phyloP scores from a whole-genome alignment of 2,888 invertebrate genomes.

The Aelia acuminata region DNA sequence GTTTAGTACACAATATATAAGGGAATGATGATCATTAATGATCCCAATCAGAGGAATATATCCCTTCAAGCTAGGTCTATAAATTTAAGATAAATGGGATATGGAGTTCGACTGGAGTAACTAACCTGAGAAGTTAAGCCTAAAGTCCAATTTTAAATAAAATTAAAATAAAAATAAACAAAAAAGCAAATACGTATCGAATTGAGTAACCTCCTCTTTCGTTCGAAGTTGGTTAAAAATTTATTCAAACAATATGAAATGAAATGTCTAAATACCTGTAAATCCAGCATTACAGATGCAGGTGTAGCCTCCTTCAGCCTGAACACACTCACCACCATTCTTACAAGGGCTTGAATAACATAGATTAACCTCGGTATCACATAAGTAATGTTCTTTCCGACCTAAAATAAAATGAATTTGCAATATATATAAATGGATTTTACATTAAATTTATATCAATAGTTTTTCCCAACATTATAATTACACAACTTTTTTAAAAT shows the following conservation, averaged over 20 bases:
- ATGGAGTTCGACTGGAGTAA: too few relatives aligned
- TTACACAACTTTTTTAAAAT: background rate
- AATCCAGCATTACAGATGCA: conserved; percentile 86
- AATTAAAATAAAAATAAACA: too few relatives aligned
- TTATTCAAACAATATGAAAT: background rate
- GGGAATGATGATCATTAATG: too few relatives aligned
- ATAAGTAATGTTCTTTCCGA: conserved; percentile 89
- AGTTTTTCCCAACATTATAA: background rate
- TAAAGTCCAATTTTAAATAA: too few relatives aligned
- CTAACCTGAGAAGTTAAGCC: too few relatives aligned
- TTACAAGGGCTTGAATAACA: conserved; percentile 96
- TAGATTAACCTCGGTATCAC: conserved; percentile 95
- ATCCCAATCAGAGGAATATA: too few relatives aligned
- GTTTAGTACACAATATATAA: too few relatives aligned
- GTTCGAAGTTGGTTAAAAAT: too few relatives aligned
- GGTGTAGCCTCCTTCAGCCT: conserved; percentile 91
- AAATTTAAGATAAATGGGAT: too few relatives aligned
- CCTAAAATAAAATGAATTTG: conserved; percentile 71
- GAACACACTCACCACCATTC: conserved; percentile 87
- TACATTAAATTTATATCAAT: background rate
- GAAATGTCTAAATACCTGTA: conserved; percentile 76
- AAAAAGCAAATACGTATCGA: too few relatives aligned
- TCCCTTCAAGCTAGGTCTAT: too few relatives aligned
- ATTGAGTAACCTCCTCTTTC: too few relatives aligned
- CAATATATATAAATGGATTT: background rate